Base-by-base conservation (phyloP, 2,888 invertebrate genomes). In the Physocephala rufipes region DNA sequence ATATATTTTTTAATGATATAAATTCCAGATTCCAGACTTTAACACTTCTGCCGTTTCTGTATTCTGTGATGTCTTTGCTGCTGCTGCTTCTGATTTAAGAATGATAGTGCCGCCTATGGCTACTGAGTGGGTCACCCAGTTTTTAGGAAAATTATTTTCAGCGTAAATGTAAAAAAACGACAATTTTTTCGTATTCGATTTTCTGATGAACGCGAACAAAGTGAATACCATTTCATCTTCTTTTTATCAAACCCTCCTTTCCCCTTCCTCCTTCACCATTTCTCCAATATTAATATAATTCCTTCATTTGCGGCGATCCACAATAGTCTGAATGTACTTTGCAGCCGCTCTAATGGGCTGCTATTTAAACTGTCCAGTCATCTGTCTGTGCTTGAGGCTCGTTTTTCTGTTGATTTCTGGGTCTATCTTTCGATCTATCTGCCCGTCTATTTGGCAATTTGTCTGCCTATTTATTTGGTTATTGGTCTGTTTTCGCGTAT, bases 111-210 rank as follows among this genome's bases (percentile, higher is more conserved):
- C 36, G 36, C 4, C 9, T 36, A 49, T 49, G 2, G n/a, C 49
- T n/a, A 12, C 19, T 36, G 59, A 59, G 59, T 36, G 59, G 59
- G 59, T 59, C 59, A 59, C 59, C 59, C 59, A 59, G 28, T 59
- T 59, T 16, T 59, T n/a, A 16, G 12, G 30, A 26, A 59, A 30
- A 59, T 59, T 16, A 26, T 59, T 30, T 36, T 59, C 7, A 16
- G n/a, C 9, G 24, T 58, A 15, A n/a, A n/a, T n/a, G 19, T 58
- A 24, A 21, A 24, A 58, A 58, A 58, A 24, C 16, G 2, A 21
- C 15, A 58, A 58, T 24, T 58, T 26, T 5, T 58, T 58, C 24
- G 28, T 28, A 24, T 45, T 45, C 15, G 15, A 12, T 45, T 12
- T 45, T 45, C 9, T 12, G 15, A 15, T 45, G 12, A 45, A 45